These are phyloP conservation scores for Coregonus ussuriensis DNA, from an alignment of 2,797 vertebrate genomes.

Conservation along the genomic window DNA sequence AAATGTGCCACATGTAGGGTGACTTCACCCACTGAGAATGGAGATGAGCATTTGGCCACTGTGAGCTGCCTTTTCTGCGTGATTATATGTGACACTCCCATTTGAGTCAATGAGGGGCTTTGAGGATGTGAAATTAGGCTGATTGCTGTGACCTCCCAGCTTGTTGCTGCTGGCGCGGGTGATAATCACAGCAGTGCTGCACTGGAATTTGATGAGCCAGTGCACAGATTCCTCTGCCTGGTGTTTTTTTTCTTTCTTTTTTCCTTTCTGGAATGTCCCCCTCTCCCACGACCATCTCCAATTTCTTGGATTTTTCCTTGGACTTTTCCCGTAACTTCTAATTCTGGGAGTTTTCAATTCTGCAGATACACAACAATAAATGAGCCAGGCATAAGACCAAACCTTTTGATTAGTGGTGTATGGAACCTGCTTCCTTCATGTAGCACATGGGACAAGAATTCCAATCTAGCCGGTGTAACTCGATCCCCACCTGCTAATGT, in stretches of 20 bases:
- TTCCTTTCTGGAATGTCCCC: background rate
- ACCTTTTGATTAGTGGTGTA: constrained; percentile 16
- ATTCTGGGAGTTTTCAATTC: background rate
- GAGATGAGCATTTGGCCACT: background rate
- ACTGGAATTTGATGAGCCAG: constrained; percentile 6
- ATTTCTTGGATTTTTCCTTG: background rate
- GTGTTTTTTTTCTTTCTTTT: background rate
- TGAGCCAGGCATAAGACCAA: background rate
- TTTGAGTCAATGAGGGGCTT: constrained; percentile 9
- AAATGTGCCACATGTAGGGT: background rate
- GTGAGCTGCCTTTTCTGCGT: background rate
- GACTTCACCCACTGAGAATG: background rate
- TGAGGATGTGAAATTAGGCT: constrained; percentile 3
- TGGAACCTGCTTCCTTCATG: background rate
- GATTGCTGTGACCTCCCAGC: constrained; percentile 25
- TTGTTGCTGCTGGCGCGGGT: background rate
- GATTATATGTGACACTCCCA: constrained; percentile 11
- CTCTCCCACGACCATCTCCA: background rate
- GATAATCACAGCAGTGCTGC: background rate
- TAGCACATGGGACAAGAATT: background rate
- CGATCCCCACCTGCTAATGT: background rate
- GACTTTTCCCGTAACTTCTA: background rate
- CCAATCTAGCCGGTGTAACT: constrained; percentile 9
- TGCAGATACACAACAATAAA: background rate
- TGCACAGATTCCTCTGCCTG: background rate